These are phyloP conservation scores for Prietella phreatophila DNA, from an alignment of 2,113 vertebrate species.

Conservation along the genomic window DNA sequence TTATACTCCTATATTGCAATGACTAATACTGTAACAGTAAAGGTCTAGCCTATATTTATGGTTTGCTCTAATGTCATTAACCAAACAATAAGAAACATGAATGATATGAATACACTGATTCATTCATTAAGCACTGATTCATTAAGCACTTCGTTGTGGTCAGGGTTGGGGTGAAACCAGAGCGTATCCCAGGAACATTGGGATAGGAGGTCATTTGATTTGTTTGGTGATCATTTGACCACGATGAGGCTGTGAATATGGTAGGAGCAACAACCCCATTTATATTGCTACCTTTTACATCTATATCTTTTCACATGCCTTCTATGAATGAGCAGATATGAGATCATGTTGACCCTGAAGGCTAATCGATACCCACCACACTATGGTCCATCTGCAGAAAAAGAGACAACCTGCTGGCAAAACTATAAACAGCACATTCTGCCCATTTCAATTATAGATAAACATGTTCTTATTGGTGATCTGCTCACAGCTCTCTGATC, in stretches of 20 bases:
- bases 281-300: background rate
- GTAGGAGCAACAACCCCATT: background rate
- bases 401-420: background rate
- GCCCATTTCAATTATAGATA: background rate
- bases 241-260: background rate
- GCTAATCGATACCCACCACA: background rate
- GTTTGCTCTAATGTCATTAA: background rate
- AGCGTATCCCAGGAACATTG: background rate
- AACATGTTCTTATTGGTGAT: background rate
- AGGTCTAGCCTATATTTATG: background rate
- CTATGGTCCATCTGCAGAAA: background rate
- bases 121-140: too few species aligned
- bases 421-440: background rate
- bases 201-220: background rate
- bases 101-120: too few species aligned
- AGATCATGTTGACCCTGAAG: background rate
- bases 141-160: too few species aligned
- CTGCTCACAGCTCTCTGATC: background rate
- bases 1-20: background rate
- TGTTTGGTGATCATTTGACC: background rate
- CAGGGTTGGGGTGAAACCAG: background rate
- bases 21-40: background rate
- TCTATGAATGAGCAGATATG: background rate
- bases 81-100: background rate
- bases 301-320: background rate